Percentiles rank a stretch among this genome's conserved stretches.
Evolutionary conservation across 2,888 invertebrate species (phyloP).

Genomic region (Nemotelus pantherinus): DNA sequence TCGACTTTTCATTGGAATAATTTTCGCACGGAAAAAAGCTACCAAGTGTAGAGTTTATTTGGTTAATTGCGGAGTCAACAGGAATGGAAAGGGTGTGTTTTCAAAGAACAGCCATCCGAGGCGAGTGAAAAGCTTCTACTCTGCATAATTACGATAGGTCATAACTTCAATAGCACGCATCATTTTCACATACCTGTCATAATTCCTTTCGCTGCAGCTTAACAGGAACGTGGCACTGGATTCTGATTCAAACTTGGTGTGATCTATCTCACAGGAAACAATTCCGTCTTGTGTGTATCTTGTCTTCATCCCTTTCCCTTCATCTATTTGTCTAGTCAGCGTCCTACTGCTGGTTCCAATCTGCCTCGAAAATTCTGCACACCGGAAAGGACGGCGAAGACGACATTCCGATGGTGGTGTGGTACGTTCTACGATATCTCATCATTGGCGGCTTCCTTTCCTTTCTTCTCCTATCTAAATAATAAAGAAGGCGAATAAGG

Average conservation of each 20-base stretch:
- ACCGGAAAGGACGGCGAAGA: constrained; percentile 4
- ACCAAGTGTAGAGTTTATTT: too few species aligned
- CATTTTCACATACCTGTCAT: constrained; percentile 21
- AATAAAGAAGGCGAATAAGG: constrained; percentile 5
- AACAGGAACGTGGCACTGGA: constrained; percentile 9
- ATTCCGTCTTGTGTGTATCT: constrained; percentile 14
- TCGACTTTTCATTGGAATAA: too few species aligned
- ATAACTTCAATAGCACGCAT: neutral
- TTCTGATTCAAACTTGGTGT: constrained; percentile 1
- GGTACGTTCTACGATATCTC: constrained; percentile 8
- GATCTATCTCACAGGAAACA: constrained; percentile 26
- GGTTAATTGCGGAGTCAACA: too few species aligned
- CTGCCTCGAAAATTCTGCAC: neutral
- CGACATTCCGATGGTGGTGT: neutral
- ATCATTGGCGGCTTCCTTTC: neutral
- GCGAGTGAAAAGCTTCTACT: too few species aligned
- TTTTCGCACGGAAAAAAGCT: too few species aligned
- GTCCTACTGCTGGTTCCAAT: neutral
- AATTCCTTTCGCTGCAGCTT: neutral
- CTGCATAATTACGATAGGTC: too few species aligned
- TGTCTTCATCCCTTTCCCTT: neutral
- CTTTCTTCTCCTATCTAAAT: constrained; percentile 15
- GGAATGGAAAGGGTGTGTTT: neutral
- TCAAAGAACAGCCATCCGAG: neutral
- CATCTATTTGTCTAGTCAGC: constrained; percentile 12